These are phyloP conservation scores for Sarcophaga carnaria DNA, from an alignment of 2,888 invertebrate genomes.

Conservation along the genomic window DNA sequence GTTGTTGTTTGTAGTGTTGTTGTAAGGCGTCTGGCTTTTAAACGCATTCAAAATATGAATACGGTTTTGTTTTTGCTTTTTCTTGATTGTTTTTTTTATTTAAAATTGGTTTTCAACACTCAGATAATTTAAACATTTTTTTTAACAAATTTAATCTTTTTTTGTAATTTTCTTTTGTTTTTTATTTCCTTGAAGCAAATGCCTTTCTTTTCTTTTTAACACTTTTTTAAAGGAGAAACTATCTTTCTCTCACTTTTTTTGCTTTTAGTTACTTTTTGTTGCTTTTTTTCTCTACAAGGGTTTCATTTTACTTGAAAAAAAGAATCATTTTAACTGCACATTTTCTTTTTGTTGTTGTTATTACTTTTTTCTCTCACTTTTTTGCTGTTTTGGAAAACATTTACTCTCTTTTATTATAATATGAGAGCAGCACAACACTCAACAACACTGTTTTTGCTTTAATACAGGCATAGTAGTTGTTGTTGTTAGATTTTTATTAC, in stretches of 20 bases:
- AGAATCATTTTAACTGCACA: not conserved
- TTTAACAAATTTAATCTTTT: no score
- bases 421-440: not conserved
- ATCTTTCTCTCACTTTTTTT: not conserved
- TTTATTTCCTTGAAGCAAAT: not conserved
- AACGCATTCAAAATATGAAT: not conserved
- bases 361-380: not conserved
- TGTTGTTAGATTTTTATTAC: slow-evolving; percentile 16
- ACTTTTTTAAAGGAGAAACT: not conserved
- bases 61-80: slow-evolving; percentile 3
- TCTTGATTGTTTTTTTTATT: not conserved
- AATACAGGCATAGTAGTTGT: not conserved
- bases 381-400: slow-evolving; percentile 14
- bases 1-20: slow-evolving; percentile 16
- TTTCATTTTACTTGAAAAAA: not conserved
- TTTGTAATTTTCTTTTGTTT: not conserved
- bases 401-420: slow-evolving; percentile 13
- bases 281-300: not conserved
- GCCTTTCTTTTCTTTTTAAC: not conserved
- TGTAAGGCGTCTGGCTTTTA: slow-evolving; percentile 15
- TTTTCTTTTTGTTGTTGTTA: not conserved
- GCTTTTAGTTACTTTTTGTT: not conserved
- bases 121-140: not conserved
- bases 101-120: not conserved
- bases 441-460: not conserved